Base-by-base conservation (phyloP, 1,140 invertebrate species). In the Danaus plexippus region DNA sequence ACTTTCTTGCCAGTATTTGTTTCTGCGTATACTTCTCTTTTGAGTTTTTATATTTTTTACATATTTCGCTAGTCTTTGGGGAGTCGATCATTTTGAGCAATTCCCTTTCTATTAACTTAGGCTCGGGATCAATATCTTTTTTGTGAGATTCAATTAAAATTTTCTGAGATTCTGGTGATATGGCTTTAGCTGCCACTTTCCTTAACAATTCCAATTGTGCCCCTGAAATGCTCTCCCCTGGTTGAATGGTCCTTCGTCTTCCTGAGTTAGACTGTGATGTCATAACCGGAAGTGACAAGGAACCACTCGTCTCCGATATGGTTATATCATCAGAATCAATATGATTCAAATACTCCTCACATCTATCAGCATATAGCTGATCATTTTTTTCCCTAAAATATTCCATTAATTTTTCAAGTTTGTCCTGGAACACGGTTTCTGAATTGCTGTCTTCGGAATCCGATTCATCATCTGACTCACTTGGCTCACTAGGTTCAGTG, bases 321-420 rank as follows among this genome's bases (percentile, higher is more conserved):
- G 82, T 85, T n/a, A 85, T 84, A 64, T 87, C 85, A 81, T 87
- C 82, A 51, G 87, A 87, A 63, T 85, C 86, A 66, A 81, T 76
- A 66, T 87, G 82, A 65, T 87, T 80, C 22, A 90, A 71, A 67
- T 89, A 90, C 59, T 90, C 89, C 60, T 89, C 85, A 75, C 89
- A 90, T 59, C 89, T 88, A 3, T 88, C 83, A 58, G 87, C 72
- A 57, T 94, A 89, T 32, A 93, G 67, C 55, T 88, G 84, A 79
- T 94, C 92, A 54, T 92, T 94, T 64, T 92, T 91, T 56, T 88
- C 80, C 59, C 90, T 89, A 70, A 94, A 93, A 67, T 91, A 90
- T 47, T 90, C 90, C 89, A 94, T 93, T 46, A 90, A 89, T 59
- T 90, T 89, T 52, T 93, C 90, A 2, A 94, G 77, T 69, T 92